Base-by-base conservation (phyloP, 1,140 invertebrate species). In the Leucophenga varia region DNA sequence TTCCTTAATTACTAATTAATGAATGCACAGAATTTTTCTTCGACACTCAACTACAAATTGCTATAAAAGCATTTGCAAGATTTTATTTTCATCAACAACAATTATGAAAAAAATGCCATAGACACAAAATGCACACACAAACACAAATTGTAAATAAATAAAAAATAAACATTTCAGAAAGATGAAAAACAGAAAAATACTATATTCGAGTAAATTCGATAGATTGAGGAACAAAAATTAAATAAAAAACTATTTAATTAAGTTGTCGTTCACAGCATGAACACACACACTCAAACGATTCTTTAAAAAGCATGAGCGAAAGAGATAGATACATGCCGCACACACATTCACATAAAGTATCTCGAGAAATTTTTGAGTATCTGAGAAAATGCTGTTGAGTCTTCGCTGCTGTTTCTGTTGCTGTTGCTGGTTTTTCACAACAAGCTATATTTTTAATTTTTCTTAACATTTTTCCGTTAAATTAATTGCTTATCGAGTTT, bases 191-290 rank as follows among this genome's bases (percentile, higher is more conserved):
- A 14, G 16, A 56, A 43, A 43, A 43, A 54, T 46, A 47, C n/a
- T n/a, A n/a, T n/a, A n/a, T n/a, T n/a, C n/a, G n/a, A n/a, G n/a
- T n/a, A n/a, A n/a, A n/a, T n/a, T n/a, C n/a, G n/a, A n/a, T n/a
- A n/a, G n/a, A n/a, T n/a, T n/a, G n/a, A n/a, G n/a, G n/a, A n/a
- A n/a, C n/a, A 18, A 35, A 38, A 47, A 28, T 20, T 28, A 19
- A 42, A 46, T 42, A 43, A 46, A 43, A 22, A 52, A 57, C 49
- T 59, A 63, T 57, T 65, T 65, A 65, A 65, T 65, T 65, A 65
- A 65, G 63, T 65, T 65, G 63, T 65, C 67, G 63, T n/a, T n/a
- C 63, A 67, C 63, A 65, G 63, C 63, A 63, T 65, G 63, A 65
- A 65, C n/a, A 63, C 63, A 63, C 57, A 55, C 61, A 64, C 64